A percentile compares a stretch with the other conserved stretches of the same genome.
phyloP scores from a whole-genome alignment of 2,888 invertebrate species.

The Temnothorax rugatulus region DNA sequence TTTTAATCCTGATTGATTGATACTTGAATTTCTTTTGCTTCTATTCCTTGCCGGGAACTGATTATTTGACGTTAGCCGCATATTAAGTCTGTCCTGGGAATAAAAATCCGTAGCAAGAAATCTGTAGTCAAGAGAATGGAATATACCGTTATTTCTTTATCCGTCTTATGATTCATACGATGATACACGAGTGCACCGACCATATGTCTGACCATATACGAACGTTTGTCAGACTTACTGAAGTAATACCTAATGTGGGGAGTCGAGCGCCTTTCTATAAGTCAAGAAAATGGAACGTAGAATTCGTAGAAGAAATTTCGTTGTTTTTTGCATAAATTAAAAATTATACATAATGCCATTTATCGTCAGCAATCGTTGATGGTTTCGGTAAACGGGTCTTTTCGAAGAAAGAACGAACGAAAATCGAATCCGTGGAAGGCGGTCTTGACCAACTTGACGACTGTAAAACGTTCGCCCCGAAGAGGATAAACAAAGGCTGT shows the following conservation, averaged over 20 bases:
- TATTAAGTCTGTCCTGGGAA: constrained; percentile 20
- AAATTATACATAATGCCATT: constrained; percentile 7
- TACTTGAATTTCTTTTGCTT: constrained; percentile 12
- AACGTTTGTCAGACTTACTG: constrained; percentile 37
- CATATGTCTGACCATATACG: constrained; percentile 17
- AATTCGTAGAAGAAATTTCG: constrained; percentile 1
- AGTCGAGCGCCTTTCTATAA: neutral
- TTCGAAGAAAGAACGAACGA: constrained; percentile 11
- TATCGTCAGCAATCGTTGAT: neutral
- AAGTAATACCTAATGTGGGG: constrained; percentile 22
- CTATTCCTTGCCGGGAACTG: constrained; percentile 3
- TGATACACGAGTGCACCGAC: constrained; percentile 35
- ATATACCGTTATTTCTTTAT: constrained; percentile 43
- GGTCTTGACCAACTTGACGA: constrained; percentile 44
- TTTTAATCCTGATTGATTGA: constrained; percentile 71
- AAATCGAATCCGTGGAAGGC: constrained; percentile 34
- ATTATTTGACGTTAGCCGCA: constrained; percentile 27
- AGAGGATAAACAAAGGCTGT: constrained; percentile 70
- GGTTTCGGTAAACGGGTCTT: neutral
- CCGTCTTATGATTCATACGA: constrained; percentile 33
- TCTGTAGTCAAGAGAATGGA: constrained; percentile 7
- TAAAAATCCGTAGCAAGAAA: constrained; percentile 10
- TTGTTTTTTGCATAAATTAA: constrained; percentile 27
- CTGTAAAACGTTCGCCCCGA: constrained; percentile 60
- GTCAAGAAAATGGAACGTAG: neutral